Conservation (phyloP, 2,113 vertebrate genomes). For the Mesocricetus auratus region DNA sequence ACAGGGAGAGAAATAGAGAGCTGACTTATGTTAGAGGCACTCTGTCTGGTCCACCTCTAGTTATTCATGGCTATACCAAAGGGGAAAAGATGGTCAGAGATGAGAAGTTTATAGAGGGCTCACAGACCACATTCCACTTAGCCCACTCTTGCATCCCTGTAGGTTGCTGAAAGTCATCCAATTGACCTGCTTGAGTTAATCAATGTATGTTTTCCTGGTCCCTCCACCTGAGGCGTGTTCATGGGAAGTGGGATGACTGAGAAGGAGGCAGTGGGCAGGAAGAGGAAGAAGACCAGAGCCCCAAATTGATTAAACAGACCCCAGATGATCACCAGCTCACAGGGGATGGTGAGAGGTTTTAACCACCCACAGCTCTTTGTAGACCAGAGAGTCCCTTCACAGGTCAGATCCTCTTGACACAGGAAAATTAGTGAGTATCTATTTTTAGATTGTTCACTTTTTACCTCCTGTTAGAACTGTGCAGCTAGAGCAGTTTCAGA, state of each 20-base stretch:
- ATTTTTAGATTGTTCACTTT: constrained; percentile 34
- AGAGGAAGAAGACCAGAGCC: constrained; percentile 52
- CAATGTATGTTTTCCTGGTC: constrained; percentile 58
- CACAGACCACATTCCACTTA: not conserved
- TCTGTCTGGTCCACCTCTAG: not conserved
- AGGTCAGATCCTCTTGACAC: not conserved
- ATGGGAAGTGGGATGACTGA: constrained; percentile 6
- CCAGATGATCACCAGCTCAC: not conserved
- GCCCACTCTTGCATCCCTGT: not conserved
- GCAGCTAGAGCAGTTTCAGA: constrained; percentile 2
- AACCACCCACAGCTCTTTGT: not conserved
- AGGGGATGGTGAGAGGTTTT: constrained; percentile 16
- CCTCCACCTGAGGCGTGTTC: not conserved
- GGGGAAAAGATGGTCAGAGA: not conserved
- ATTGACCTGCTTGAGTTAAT: constrained; percentile 56
- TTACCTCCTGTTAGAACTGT: not conserved
- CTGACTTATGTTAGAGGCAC: not conserved
- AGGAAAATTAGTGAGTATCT: not conserved
- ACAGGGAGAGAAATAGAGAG: not conserved
- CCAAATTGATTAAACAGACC: not conserved
- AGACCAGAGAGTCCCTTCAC: not conserved
- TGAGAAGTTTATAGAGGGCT: constrained; percentile 18
- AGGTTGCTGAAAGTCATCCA: constrained; percentile 35
- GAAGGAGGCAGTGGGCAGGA: constrained; percentile 55
- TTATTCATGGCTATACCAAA: not conserved